Percentiles rank a stretch among this genome's conserved stretches.
phyloP scores from a whole-genome alignment of 2,113 vertebrate genomes.

The Mobula hypostoma region DNA sequence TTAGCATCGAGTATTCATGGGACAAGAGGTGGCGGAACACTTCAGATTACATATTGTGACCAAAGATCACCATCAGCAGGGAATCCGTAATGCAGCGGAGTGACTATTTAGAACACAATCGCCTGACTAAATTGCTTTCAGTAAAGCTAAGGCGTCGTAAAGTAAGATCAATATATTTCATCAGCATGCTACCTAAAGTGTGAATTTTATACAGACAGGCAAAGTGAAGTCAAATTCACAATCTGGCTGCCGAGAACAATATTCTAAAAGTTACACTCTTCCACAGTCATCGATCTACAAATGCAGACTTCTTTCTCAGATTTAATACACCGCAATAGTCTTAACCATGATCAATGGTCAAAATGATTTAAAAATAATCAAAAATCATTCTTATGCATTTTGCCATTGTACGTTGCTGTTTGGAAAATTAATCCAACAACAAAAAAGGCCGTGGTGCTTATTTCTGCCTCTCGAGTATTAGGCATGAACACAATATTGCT shows the following conservation, averaged over 20 bases:
- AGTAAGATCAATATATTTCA: not conserved
- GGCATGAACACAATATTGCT: not conserved
- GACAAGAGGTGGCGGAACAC: conserved; percentile 1
- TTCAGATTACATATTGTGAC: conserved; percentile 8
- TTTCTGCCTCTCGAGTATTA: not conserved
- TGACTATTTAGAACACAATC: not conserved
- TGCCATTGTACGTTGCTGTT: too few species aligned
- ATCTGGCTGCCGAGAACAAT: not conserved
- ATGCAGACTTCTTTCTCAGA: not conserved
- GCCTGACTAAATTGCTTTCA: not conserved
- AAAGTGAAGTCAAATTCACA: not conserved
- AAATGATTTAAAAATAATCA: not conserved
- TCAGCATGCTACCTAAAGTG: not conserved
- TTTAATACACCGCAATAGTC: not conserved
- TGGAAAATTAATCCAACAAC: not conserved
- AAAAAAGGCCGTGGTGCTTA: not conserved
- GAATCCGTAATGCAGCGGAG: not conserved
- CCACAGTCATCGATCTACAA: not conserved
- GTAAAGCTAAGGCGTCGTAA: not conserved
- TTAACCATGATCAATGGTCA: not conserved
- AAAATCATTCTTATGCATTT: not conserved
- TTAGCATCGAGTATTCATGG: conserved; percentile 16
- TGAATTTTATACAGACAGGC: not conserved
- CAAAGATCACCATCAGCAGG: not conserved
- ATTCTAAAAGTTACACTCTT: not conserved